Evolutionary conservation across 2,113 vertebrate species (phyloP).

Genomic region (Cyanoramphus novaezelandiae): DNA sequence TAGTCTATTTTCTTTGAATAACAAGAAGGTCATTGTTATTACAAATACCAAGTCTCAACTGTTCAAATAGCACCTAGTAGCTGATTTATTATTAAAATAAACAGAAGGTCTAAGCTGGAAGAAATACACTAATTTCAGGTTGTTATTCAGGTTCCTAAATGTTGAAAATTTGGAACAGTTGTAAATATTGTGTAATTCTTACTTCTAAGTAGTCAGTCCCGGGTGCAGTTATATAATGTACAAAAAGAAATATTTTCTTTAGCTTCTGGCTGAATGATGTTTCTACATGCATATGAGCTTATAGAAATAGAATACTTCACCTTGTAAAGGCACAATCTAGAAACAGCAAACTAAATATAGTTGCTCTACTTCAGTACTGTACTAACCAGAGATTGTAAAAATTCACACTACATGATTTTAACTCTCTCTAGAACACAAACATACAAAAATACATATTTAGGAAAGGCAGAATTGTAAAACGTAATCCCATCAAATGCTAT

Average conservation of each 20-base stretch:
- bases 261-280: background rate
- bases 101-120: background rate
- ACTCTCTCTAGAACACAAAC: background rate
- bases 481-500: background rate
- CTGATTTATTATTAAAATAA: background rate
- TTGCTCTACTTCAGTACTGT: background rate
- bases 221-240: background rate
- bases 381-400: background rate
- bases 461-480: background rate
- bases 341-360: background rate
- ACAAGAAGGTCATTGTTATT: background rate
- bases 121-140: background rate
- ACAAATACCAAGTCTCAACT: background rate
- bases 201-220: background rate
- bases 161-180: background rate
- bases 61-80: background rate
- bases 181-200: background rate
- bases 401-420: background rate
- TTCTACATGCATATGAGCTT: background rate
- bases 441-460: background rate
- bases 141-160: background rate
- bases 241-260: background rate
- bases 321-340: background rate
- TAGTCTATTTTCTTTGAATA: background rate
- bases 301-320: background rate